A percentile compares a stretch with the other conserved stretches of the same genome.
Evolutionary conservation across 2,888 invertebrate genomes (phyloP).

Genomic region (Volucella inflata): DNA sequence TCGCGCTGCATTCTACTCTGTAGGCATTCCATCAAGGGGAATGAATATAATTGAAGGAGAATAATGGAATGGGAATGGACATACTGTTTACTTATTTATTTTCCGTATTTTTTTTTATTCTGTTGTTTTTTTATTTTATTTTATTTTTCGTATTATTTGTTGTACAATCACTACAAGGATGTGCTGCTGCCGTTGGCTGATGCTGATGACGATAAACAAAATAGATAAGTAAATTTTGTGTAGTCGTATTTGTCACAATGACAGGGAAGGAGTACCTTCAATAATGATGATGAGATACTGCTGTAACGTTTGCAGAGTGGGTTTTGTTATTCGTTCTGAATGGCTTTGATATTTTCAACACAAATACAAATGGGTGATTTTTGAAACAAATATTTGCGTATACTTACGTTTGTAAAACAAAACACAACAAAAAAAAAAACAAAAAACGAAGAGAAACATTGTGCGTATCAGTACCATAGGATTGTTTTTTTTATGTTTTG

Average conservation of each 20-base stretch:
- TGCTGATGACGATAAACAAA: conserved; percentile 61
- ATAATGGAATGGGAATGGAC: conserved; percentile 50
- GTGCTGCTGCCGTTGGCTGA: conserved; percentile 7
- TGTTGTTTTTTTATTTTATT: not conserved
- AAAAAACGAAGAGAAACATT: too few species aligned
- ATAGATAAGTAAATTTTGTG: conserved; percentile 48
- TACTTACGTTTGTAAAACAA: conserved; percentile 37
- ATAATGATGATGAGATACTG: conserved; percentile 24
- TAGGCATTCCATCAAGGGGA: conserved; percentile 54
- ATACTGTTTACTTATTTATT: conserved; percentile 63
- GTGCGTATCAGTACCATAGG: too few species aligned
- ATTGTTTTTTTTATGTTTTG: too few species aligned
- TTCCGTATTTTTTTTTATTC: conserved; percentile 33
- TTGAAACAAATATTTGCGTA: conserved; percentile 45
- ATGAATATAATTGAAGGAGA: conserved; percentile 62
- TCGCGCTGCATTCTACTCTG: conserved; percentile 40
- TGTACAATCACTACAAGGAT: conserved; percentile 54
- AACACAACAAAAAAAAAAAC: not conserved
- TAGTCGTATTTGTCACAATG: conserved; percentile 28
- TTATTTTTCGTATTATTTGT: conserved; percentile 25
- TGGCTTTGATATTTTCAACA: conserved; percentile 40
- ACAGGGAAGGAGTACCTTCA: not conserved
- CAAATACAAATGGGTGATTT: conserved; percentile 12
- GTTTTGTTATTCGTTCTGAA: conserved; percentile 51
- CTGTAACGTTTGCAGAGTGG: conserved; percentile 19